Evolutionary conservation across 2,888 invertebrate species (phyloP), one percentile per base, ranked within the genome.

Genomic region (Catocala sponsa): DNA sequence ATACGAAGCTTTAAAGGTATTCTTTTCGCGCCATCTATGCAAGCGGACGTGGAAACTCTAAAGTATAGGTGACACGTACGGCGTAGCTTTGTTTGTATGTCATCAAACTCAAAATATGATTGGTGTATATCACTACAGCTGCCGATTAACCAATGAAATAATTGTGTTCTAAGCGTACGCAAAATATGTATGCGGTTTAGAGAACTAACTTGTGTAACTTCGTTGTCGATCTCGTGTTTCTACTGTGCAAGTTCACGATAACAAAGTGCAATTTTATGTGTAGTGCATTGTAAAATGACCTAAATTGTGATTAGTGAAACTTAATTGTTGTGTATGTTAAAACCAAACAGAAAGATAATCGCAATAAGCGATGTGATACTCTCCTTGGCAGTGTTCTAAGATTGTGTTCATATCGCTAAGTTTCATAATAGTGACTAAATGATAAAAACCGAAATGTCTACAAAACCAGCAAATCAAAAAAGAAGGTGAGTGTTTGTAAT

Each of bases 401-500:
- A 95, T 92, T 94, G 94, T 94, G 90, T 76, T 91, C 89, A 86
- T 93, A 92, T 92, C 91, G 93, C 84, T 70, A 85, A 91, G 86
- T 91, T 92, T 92, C 88, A 84, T 90, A 89, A 85, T 81, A 88
- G 86, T 88, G 83, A 52, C 59, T 82, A 70, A 78, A 80, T 85
- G 85, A 86, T 89, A 85, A 88, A 90, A 87, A 80, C 75, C 68
- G 89, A 90, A 78, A 94, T 94, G 94, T 90, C 92, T 89, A 80
- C 92, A 65, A 95, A 95, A 84, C 93, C 93, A 83, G 94, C 95
- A 73, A 96, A 96, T 92, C 97, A 96, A 85, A 97, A 97, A 91
- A 95, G 96, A 89, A 96, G 96, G 97, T 97, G 90, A 95, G 87
- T 81, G 60, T 41, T 66, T 65, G 63, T 49, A 73, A 79, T 76